Evolutionary conservation across 2,797 vertebrate genomes (phyloP), one percentile per base, ranked within the genome.

Genomic region (Babyrousa celebensis): DNA sequence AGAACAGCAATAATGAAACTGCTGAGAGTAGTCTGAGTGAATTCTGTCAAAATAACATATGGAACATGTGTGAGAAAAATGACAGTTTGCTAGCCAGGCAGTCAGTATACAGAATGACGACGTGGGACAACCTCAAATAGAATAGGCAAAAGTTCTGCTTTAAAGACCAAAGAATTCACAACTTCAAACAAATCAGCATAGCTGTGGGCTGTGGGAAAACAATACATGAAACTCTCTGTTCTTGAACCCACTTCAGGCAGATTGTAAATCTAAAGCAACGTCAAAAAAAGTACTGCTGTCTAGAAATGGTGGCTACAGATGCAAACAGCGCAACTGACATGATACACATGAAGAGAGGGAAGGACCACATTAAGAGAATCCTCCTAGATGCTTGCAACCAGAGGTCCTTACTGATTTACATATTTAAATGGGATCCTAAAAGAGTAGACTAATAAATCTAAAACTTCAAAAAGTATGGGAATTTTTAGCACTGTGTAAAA

Each of bases 141-240:
- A 95, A 94, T 7, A 95, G 82, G 71, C 92, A 92, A 80, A 91
- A 94, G 52, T 67, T 96, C 58, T 95, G 71, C 90, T 95, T 95
- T 88, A 87, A 95, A 96, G 62, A 92, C 85, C 68, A 97, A 96
- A 92, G 87, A 96, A 88, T 89, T 95, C 65, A 60, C n/a, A 94
- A 95, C 92, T 95, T 96, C 95, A 97, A 97, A 97, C 62, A 84
- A 92, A 93, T 87, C 56, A 92, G 72, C 94, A 97, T 36, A 96
- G 87, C 77, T 97, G 94, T 92, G 89, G 91, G 77, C 40, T 96
- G 58, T 80, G 65, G 21, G 80, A 48, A 96, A 95, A 77, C 77
- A 95, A 84, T 67, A 95, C 48, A 78, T 84, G 75, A 71, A 92
- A 85, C 40, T 95, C 62, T 85, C 72, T 94, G 48, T 93, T 96